These are phyloP conservation scores for Smithornis capensis DNA, from an alignment of 2,113 vertebrate genomes.

Conservation along the genomic window DNA sequence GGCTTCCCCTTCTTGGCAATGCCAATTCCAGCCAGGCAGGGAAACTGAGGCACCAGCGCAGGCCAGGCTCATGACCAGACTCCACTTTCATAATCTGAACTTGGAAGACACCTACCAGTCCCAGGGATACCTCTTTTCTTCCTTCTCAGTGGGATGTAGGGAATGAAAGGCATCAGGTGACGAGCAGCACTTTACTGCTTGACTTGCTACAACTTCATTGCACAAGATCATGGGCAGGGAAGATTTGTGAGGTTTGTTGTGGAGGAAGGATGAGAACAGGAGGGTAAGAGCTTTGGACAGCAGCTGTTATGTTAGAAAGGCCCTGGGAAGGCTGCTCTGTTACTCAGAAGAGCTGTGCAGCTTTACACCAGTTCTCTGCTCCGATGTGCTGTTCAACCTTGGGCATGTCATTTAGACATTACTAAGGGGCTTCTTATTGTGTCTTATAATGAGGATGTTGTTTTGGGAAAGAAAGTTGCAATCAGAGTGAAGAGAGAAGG, in stretches of 20 bases:
- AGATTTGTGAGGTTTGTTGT: background rate
- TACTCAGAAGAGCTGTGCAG: background rate
- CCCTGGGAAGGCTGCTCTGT: background rate
- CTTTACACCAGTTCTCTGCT: background rate
- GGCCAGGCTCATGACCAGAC: background rate
- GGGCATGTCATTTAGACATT: background rate
- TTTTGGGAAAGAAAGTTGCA: background rate
- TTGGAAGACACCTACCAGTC: background rate
- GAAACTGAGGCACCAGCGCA: background rate
- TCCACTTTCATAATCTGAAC: background rate
- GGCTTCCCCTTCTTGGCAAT: background rate
- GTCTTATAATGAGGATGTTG: rapidly evolving
- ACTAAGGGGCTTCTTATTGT: rapidly evolving
- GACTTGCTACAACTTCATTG: background rate
- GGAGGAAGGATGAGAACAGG: background rate
- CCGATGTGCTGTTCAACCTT: background rate
- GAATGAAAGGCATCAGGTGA: background rate
- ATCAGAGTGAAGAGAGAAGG: background rate
- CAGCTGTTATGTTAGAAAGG: background rate
- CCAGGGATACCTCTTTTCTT: background rate
- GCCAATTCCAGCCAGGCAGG: background rate
- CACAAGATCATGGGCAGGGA: background rate
- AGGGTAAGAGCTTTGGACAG: background rate
- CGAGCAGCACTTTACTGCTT: background rate
- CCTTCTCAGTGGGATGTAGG: background rate